Evolutionary conservation across 2,113 vertebrate species (phyloP).

Genomic region (Callorhinus ursinus): DNA sequence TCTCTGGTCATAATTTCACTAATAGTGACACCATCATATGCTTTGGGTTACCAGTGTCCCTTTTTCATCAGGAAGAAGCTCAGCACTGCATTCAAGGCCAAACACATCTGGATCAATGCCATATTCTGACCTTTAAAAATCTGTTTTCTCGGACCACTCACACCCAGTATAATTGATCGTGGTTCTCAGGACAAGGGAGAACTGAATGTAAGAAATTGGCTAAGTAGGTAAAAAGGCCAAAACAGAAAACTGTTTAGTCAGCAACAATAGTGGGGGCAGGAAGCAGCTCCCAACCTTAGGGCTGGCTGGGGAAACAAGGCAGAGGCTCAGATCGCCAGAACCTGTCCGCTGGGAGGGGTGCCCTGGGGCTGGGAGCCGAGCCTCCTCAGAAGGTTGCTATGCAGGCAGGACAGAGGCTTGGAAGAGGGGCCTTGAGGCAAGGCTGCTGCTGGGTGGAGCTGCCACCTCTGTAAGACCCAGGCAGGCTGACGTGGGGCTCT

Average conservation of each 20-base stretch:
- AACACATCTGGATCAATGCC: too few species aligned
- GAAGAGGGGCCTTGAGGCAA: not conserved
- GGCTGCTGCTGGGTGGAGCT: not conserved
- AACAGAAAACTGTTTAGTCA: not conserved
- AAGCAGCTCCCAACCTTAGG: not conserved
- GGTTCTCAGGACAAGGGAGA: not conserved
- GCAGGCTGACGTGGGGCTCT: not conserved
- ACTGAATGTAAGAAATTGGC: not conserved
- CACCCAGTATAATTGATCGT: not conserved
- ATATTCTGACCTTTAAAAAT: not conserved
- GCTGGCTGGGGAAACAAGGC: not conserved
- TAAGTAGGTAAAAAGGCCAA: not conserved
- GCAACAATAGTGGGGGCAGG: not conserved
- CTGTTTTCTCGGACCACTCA: not conserved
- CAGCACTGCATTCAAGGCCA: not conserved
- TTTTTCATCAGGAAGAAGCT: not conserved
- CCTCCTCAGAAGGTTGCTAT: not conserved
- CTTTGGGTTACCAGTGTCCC: too few species aligned
- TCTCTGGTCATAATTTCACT: not conserved
- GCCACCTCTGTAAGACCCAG: not conserved
- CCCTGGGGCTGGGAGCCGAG: not conserved
- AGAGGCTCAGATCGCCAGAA: not conserved
- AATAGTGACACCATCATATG: accelerated
- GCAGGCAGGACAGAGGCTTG: not conserved
- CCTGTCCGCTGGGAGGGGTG: not conserved